Evolutionary conservation across 2,797 vertebrate genomes (phyloP), one percentile per base, ranked within the genome.

Genomic region (Sebastes matsubarae): DNA sequence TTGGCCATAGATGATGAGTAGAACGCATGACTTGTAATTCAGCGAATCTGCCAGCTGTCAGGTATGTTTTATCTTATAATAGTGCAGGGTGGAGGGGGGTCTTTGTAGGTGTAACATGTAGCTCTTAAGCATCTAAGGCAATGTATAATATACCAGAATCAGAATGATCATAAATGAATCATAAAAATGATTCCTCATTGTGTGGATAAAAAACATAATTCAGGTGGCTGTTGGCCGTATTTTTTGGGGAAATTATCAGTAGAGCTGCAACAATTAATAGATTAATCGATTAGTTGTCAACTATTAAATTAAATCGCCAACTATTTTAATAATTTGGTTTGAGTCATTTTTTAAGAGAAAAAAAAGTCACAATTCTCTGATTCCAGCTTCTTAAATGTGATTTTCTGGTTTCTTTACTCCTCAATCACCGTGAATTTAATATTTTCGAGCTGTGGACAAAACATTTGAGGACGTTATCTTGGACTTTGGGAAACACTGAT

Each of bases 1-100:
- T 76, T 78, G 67, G 72, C 80, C 50, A 38, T 27, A 68, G 65
- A 84, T 77, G 64, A 87, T 75, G 59, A 88, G 75, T 12, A 68
- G 57, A 85, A 75, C 9, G 27, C 71, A 36, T 14, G 27, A 54
- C 42, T 83, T 81, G 69, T 86, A 90, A 90, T 90, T 86, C 77
- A 83, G 72, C 24, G 70, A 68, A 79, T 79, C 36, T 68, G 20
- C 79, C 34, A n/a, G n/a, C 76, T 24, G 27, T 88, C 76, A 74
- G 82, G 71, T 68, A 12, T 57, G 68, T 82, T 85, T 79, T 63
- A 82, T 90, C 77, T 82, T 24, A 27, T 57, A 66, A 78, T 14
- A 71, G 54, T 27, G 67, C 22, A 68, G 14, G 25, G 4, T 52
- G 22, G 46, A 32, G 20, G 42, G 54, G 57, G 10, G 42, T 52